A percentile compares a stretch with the other conserved stretches of the same genome.
Conservation (phyloP, 2,888 invertebrate species). For the Troides aeacus region DNA sequence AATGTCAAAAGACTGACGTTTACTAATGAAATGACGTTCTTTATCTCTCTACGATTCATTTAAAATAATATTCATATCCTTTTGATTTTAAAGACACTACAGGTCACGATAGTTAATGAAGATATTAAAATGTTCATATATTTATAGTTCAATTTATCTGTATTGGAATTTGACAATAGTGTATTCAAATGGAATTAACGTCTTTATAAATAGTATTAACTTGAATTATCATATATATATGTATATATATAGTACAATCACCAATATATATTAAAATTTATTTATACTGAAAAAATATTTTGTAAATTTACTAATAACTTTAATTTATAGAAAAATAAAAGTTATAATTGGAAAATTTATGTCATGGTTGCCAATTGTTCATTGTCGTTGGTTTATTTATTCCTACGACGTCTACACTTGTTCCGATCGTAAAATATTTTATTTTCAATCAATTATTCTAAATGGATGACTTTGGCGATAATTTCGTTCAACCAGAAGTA, state of each 20-base stretch:
- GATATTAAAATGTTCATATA: too few species aligned
- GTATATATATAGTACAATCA: too few species aligned
- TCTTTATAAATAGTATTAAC: too few species aligned
- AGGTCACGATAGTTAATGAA: background rate
- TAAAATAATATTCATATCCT: background rate
- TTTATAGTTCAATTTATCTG: too few species aligned
- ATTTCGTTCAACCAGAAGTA: slow-evolving; percentile 88
- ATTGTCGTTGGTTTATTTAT: slow-evolving; percentile 20
- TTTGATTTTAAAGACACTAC: background rate
- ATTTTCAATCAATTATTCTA: slow-evolving; percentile 24
- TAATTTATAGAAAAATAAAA: background rate
- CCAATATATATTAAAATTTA: background rate
- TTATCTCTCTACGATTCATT: slow-evolving; percentile 1
- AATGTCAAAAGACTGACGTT: slow-evolving; percentile 17
- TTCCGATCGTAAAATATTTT: slow-evolving; percentile 4
- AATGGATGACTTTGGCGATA: slow-evolving; percentile 91
- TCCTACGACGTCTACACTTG: slow-evolving; percentile 30
- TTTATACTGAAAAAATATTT: background rate
- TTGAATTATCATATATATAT: too few species aligned
- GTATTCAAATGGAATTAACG: too few species aligned
- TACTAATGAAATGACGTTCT: slow-evolving; percentile 10
- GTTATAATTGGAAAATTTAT: background rate
- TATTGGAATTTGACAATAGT: too few species aligned
- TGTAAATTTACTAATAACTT: background rate
- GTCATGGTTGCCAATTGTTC: background rate